A percentile compares a stretch with the other conserved stretches of the same genome.
Conservation (phyloP, 2,797 vertebrate species). For the Fratercula arctica region DNA sequence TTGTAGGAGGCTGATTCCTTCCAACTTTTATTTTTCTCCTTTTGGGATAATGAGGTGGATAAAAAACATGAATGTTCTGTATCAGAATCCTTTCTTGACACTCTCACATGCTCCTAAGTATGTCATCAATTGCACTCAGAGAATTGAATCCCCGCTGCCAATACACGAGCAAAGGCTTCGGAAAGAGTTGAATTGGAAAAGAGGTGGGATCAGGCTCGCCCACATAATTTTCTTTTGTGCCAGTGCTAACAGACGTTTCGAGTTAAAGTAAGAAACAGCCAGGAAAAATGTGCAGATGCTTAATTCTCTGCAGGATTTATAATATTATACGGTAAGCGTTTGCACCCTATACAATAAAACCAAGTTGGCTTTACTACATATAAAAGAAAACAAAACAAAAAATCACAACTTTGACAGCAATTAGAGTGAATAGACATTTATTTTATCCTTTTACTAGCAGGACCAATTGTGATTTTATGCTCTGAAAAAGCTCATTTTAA, state of each 20-base stretch:
- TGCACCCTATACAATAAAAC: constrained; percentile 74
- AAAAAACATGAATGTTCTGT: background rate
- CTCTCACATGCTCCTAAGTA: background rate
- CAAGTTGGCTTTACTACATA: constrained; percentile 68
- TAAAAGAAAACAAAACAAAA: constrained; percentile 71
- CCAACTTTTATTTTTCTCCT: background rate
- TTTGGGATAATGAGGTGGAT: background rate
- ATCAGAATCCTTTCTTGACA: background rate
- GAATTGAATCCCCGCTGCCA: background rate
- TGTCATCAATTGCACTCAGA: constrained; percentile 22
- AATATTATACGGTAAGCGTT: constrained; percentile 70
- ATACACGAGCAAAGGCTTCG: constrained; percentile 13
- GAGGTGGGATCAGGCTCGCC: constrained; percentile 58
- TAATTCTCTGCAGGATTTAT: constrained; percentile 77
- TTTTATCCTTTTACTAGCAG: constrained; percentile 74
- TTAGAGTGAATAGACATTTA: constrained; percentile 74
- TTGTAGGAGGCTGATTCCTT: background rate
- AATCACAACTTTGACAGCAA: constrained; percentile 69
- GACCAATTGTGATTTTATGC: constrained; percentile 74
- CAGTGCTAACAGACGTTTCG: constrained; percentile 66
- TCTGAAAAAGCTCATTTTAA: constrained; percentile 72
- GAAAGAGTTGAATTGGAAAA: constrained; percentile 56
- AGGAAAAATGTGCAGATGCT: constrained; percentile 64
- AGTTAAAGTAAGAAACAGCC: constrained; percentile 68
- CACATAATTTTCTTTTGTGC: constrained; percentile 54